Evolutionary conservation across 1,140 invertebrate genomes (phyloP).

Genomic region (Rhagoletis zephyria): DNA sequence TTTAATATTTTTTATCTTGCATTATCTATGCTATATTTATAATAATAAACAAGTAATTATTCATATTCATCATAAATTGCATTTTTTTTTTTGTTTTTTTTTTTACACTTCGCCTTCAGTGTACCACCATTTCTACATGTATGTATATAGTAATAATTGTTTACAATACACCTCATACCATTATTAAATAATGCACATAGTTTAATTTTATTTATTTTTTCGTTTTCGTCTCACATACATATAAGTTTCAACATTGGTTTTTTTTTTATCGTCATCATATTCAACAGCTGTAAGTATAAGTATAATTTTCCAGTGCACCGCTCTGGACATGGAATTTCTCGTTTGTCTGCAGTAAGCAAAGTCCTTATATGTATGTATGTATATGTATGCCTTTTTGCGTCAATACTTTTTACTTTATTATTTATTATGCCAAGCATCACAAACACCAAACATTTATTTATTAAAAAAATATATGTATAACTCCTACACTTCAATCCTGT

Average conservation of each 20-base stretch:
- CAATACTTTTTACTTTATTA: too few relatives aligned
- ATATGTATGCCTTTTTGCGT: too few relatives aligned
- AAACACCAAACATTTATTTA: too few relatives aligned
- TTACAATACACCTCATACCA: conserved; percentile 58
- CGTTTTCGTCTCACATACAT: neutral
- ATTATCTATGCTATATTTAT: conserved; percentile 49
- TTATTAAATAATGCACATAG: conserved; percentile 59
- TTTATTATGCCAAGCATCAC: too few relatives aligned
- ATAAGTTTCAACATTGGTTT: neutral
- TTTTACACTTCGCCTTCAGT: conserved; percentile 36
- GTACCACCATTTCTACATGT: conserved; percentile 30
- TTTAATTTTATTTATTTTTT: conserved; percentile 52
- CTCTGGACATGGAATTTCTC: too few relatives aligned
- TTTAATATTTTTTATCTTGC: conserved; percentile 45
- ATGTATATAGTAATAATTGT: conserved; percentile 55
- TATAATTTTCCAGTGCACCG: too few relatives aligned
- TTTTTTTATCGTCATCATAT: too few relatives aligned
- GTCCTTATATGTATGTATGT: too few relatives aligned
- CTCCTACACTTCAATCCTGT: too few relatives aligned
- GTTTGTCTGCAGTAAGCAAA: too few relatives aligned
- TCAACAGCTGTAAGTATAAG: too few relatives aligned
- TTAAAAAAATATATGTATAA: too few relatives aligned
- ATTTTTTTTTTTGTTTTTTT: neutral
- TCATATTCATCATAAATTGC: conserved; percentile 51
- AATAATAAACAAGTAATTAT: conserved; percentile 18